phyloP scores from a whole-genome alignment of 2,888 invertebrate genomes.

The Parasteatoda lunata region DNA sequence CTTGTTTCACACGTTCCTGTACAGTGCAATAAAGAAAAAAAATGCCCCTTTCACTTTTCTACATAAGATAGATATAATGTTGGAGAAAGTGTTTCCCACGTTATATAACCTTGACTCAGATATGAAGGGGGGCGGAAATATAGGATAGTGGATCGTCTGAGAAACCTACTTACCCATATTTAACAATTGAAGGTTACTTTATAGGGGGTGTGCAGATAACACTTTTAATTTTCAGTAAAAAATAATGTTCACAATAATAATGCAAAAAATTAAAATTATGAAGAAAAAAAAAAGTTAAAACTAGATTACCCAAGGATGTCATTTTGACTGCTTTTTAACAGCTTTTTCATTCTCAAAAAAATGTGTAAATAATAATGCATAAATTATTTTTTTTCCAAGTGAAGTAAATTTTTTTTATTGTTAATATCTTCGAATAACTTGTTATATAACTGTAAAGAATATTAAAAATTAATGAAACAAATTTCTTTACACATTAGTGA shows the following conservation, averaged over 20 bases:
- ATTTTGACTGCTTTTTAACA: too few relatives aligned
- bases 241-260: neutral
- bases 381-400: too few relatives aligned
- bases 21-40: constrained; percentile 11
- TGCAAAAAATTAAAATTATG: neutral
- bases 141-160: constrained; percentile 61
- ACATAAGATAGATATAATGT: constrained; percentile 21
- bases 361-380: too few relatives aligned
- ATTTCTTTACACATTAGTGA: too few relatives aligned
- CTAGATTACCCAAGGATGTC: too few relatives aligned
- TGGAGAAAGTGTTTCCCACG: constrained; percentile 65
- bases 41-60: constrained; percentile 28
- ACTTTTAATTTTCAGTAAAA: neutral
- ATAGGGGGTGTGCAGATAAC: constrained; percentile 36
- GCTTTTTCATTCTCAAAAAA: too few relatives aligned
- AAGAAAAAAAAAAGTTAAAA: too few relatives aligned
- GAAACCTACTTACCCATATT: constrained; percentile 64
- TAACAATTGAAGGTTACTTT: constrained; percentile 20
- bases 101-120: constrained; percentile 62
- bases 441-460: too few relatives aligned
- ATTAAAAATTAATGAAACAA: too few relatives aligned
- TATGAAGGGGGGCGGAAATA: constrained; percentile 20
- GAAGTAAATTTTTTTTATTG: too few relatives aligned
- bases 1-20: constrained; percentile 57
- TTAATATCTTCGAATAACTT: too few relatives aligned